phyloP scores from a whole-genome alignment of 2,113 vertebrate genomes.

The Elephantulus edwardii region DNA sequence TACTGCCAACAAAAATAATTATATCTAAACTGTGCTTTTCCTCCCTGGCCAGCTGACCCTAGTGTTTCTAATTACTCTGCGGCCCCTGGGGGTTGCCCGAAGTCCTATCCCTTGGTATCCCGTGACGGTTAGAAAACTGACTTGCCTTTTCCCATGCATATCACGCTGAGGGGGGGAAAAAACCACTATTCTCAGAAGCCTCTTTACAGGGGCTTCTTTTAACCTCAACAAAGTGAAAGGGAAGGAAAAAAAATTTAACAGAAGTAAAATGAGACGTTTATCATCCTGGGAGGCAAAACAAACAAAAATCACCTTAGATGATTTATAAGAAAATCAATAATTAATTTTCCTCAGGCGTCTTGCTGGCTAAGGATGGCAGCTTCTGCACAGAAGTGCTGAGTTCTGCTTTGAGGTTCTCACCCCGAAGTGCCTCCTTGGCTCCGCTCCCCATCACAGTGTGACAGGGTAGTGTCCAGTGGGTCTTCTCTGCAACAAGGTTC shows the following conservation, averaged over 20 bases:
- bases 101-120: background rate
- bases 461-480: background rate
- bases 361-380: slow-evolving; percentile 42
- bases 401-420: background rate
- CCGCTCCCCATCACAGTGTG: background rate
- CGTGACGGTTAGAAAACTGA: slow-evolving; percentile 13
- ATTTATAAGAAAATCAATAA: slow-evolving; percentile 76
- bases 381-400: slow-evolving; percentile 48
- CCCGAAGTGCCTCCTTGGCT: background rate
- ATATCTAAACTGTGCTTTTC: slow-evolving; percentile 16
- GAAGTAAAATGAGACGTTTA: slow-evolving; percentile 57
- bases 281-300: slow-evolving; percentile 58
- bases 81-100: background rate
- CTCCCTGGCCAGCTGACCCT: background rate
- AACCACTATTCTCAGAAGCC: background rate
- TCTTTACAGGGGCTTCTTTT: slow-evolving; percentile 36
- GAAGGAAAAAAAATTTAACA: background rate
- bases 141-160: background rate
- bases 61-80: slow-evolving; percentile 30
- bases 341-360: slow-evolving; percentile 58
- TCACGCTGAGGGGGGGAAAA: slow-evolving; percentile 17
- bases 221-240: background rate
- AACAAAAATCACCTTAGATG: slow-evolving; percentile 47
- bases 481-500: background rate
- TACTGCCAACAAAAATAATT: background rate